phyloP scores from a whole-genome alignment of 2,113 vertebrate species.

The Maccullochella peelii region DNA sequence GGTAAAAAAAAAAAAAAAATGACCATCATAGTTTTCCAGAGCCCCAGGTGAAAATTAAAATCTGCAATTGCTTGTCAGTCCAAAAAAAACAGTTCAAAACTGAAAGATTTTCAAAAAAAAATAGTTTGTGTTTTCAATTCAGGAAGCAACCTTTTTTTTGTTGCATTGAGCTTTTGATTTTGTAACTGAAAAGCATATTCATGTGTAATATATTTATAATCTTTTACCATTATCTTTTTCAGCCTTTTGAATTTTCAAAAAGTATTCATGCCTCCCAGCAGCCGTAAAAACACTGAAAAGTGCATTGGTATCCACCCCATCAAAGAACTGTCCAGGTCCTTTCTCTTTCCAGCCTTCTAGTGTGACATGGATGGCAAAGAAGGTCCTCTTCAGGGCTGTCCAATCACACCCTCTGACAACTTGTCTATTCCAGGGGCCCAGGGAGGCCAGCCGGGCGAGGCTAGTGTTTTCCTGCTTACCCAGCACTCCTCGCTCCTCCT shows the following conservation, averaged over 20 bases:
- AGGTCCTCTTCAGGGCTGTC: neutral
- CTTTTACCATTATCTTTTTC: neutral
- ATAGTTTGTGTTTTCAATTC: too few relatives aligned
- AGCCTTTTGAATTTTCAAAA: neutral
- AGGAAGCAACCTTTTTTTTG: neutral
- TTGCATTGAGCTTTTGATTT: neutral
- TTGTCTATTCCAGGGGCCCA: neutral
- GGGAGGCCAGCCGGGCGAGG: constrained; percentile 41
- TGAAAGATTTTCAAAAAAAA: too few relatives aligned
- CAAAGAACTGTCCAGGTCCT: neutral
- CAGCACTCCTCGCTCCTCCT: constrained; percentile 66
- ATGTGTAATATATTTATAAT: neutral
- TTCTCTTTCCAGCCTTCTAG: neutral
- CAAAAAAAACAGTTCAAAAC: too few relatives aligned
- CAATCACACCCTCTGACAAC: constrained; percentile 20
- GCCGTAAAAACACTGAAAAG: too few relatives aligned
- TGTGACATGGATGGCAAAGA: neutral
- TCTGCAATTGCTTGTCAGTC: too few relatives aligned
- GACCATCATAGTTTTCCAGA: neutral
- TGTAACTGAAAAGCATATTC: neutral
- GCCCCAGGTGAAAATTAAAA: neutral
- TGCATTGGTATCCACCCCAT: neutral
- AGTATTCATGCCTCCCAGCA: neutral
- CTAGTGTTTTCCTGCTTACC: constrained; percentile 56
- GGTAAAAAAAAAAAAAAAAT: too few relatives aligned